These are phyloP conservation scores for Prionchulus punctatus DNA, from an alignment of 2,888 invertebrate species.

Conservation along the genomic window DNA sequence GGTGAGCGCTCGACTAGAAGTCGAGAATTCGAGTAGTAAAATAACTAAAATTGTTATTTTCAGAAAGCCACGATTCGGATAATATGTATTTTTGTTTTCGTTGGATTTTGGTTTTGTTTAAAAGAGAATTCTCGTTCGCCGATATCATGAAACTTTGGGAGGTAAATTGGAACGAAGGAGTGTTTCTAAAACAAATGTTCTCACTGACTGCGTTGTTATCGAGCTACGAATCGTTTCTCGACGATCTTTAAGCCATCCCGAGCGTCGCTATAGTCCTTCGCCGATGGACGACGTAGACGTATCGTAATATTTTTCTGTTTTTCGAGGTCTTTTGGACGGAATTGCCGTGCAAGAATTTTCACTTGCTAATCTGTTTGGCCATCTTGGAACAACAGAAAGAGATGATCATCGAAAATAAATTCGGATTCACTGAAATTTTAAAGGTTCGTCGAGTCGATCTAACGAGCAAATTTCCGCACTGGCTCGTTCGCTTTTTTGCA, in stretches of 20 bases:
- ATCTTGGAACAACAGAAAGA: constrained; percentile 76
- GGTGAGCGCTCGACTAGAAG: too few relatives aligned
- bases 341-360: constrained; percentile 81
- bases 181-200: constrained; percentile 1
- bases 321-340: constrained; percentile 64
- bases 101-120: constrained; percentile 88
- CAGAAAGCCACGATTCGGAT: constrained; percentile 62
- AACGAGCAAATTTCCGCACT: background rate
- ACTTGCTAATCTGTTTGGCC: constrained; percentile 75
- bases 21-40: constrained; percentile 7
- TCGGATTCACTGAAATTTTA: constrained; percentile 85
- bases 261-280: constrained; percentile 1
- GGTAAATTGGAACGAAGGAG: constrained; percentile 41
- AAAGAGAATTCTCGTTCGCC: constrained; percentile 69
- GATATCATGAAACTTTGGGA: constrained; percentile 88
- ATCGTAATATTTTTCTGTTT: constrained; percentile 4
- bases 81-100: constrained; percentile 99
- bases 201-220: too few relatives aligned
- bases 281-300: background rate
- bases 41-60: constrained; percentile 11
- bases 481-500: constrained; percentile 40
- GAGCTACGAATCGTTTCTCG: too few relatives aligned
- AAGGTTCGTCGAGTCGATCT: constrained; percentile 49
- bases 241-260: too few relatives aligned
- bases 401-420: constrained; percentile 70